Conservation (phyloP, 2,888 invertebrate species). For the Cordilura impudica region DNA sequence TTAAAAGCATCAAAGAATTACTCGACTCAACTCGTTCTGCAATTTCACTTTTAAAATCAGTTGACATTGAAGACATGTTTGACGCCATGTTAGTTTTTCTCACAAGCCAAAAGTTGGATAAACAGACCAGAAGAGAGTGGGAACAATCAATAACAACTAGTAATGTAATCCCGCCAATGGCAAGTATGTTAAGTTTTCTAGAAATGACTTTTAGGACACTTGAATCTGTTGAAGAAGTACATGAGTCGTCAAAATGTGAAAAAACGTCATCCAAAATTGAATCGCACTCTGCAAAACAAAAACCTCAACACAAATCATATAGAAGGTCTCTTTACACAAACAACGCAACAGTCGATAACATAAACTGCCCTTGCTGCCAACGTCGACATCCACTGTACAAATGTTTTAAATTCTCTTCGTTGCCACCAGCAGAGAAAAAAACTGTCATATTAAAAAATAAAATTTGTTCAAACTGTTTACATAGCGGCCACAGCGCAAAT, state of each 20-base stretch:
- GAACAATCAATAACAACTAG: too few species aligned
- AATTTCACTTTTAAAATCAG: too few species aligned
- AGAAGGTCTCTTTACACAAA: neutral
- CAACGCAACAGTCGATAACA: neutral
- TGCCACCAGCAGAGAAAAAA: constrained; percentile 5
- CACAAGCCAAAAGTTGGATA: too few species aligned
- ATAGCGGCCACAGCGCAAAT: neutral
- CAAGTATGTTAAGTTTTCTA: too few species aligned
- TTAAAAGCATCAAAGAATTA: neutral
- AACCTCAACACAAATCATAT: neutral
- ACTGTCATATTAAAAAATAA: neutral
- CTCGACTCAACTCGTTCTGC: too few species aligned
- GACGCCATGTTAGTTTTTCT: too few species aligned
- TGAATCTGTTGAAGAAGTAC: neutral
- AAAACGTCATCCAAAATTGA: neutral
- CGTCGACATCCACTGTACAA: constrained; percentile 28
- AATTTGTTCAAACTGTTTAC: neutral
- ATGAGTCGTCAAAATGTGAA: neutral
- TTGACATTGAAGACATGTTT: too few species aligned
- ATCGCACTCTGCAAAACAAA: too few species aligned
- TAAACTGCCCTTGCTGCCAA: constrained; percentile 16
- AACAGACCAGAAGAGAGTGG: too few species aligned
- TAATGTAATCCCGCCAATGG: neutral
- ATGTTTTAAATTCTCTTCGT: constrained; percentile 6
- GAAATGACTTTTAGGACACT: too few species aligned